Conservation (phyloP, 2,113 vertebrate species). For the Rissa tridactyla region DNA sequence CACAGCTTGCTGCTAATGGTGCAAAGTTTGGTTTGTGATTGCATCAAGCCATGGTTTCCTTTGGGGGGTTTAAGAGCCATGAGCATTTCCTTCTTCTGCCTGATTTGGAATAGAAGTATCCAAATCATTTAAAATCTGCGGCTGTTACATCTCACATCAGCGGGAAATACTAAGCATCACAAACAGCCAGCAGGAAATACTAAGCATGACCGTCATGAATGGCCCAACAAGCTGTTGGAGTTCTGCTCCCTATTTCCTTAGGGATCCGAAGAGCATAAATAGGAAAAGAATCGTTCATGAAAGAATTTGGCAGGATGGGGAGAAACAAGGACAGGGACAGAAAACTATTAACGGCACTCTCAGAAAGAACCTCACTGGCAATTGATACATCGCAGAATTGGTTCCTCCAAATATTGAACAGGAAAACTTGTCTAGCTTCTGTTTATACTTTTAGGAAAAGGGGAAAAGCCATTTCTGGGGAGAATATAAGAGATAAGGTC, state of each 20-base stretch:
- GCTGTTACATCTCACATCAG: neutral
- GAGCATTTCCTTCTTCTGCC: neutral
- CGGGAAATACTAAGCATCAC: neutral
- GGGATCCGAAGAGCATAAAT: neutral
- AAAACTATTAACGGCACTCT: neutral
- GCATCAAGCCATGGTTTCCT: accelerated
- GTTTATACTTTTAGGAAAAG: neutral
- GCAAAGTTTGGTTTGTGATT: neutral
- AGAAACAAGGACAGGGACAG: neutral
- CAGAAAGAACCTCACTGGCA: neutral
- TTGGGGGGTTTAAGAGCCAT: neutral
- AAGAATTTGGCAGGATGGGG: neutral
- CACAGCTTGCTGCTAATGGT: neutral
- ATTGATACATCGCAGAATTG: neutral
- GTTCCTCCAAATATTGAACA: neutral
- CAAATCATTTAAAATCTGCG: neutral
- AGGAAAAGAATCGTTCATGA: neutral
- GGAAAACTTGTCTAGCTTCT: neutral
- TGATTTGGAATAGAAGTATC: neutral
- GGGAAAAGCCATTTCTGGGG: accelerated
- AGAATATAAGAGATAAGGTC: neutral
- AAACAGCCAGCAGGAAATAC: neutral
- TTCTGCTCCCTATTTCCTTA: neutral
- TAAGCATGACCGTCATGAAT: neutral
- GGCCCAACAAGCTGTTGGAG: accelerated